phyloP scores from a whole-genome alignment of 2,888 invertebrate genomes.

The Archips crataeganus region DNA sequence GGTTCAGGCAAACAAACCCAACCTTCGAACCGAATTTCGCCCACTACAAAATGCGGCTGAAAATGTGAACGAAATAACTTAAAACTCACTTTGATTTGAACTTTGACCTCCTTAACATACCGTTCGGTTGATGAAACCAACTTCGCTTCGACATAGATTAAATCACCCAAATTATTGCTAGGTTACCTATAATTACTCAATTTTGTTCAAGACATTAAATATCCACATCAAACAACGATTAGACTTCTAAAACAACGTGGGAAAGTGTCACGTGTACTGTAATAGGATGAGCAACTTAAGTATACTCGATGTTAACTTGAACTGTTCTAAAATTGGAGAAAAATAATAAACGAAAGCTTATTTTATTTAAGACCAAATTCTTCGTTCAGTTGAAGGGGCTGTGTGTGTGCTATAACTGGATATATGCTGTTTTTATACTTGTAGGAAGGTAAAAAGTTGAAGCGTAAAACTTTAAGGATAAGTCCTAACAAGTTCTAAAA shows the following conservation, averaged over 20 bases:
- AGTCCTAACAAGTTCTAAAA: too few relatives aligned
- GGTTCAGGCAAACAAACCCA: too few relatives aligned
- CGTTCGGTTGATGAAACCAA: neutral
- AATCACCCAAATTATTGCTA: neutral
- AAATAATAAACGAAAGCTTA: neutral
- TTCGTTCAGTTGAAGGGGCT: too few relatives aligned
- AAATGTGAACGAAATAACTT: too few relatives aligned
- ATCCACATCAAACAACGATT: conserved; percentile 6
- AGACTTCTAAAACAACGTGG: neutral
- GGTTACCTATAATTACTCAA: conserved; percentile 10
- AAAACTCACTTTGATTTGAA: too few relatives aligned
- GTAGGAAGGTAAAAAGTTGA: too few relatives aligned
- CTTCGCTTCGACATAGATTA: neutral
- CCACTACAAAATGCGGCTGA: too few relatives aligned
- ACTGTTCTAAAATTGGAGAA: neutral
- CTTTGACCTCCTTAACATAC: neutral
- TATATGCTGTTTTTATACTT: too few relatives aligned
- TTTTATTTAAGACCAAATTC: neutral
- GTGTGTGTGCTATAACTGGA: too few relatives aligned
- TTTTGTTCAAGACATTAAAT: neutral
- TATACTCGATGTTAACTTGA: neutral
- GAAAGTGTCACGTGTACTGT: neutral
- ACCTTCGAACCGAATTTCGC: too few relatives aligned
- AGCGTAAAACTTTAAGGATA: too few relatives aligned
- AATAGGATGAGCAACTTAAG: conserved; percentile 7